Evolutionary conservation across 2,113 vertebrate species (phyloP).

Genomic region (Ameiurus melas): DNA sequence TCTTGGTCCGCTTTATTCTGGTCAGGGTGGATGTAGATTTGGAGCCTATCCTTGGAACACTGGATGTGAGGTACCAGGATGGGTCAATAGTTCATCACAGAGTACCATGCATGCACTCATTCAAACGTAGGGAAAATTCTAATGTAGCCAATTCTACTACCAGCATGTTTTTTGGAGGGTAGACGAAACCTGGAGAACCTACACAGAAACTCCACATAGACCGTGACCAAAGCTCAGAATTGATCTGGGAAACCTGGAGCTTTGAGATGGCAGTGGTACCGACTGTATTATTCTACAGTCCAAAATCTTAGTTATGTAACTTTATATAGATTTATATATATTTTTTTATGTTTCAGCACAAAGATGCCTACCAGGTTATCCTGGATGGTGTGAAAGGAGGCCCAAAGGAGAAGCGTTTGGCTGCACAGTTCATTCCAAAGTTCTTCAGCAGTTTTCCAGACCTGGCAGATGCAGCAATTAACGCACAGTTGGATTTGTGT

Average conservation of each 20-base stretch:
- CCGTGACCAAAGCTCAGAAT: background rate
- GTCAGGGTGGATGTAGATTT: background rate
- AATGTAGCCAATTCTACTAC: background rate
- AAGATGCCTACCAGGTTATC: slow-evolving; percentile 94
- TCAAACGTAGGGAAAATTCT: background rate
- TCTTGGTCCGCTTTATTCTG: background rate
- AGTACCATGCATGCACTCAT: no score
- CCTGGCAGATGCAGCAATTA: slow-evolving; percentile 92
- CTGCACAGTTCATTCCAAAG: slow-evolving; percentile 97
- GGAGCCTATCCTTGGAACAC: background rate
- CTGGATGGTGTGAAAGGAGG: slow-evolving; percentile 95
- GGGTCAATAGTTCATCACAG: background rate
- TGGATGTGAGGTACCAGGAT: background rate
- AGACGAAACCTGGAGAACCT: no score
- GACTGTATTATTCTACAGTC: background rate
- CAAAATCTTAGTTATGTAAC: background rate
- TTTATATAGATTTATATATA: no score
- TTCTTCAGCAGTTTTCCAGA: slow-evolving; percentile 98
- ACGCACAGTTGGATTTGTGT: slow-evolving; percentile 95
- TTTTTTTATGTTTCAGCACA: slow-evolving; percentile 78
- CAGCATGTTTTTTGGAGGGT: background rate
- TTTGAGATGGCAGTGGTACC: background rate
- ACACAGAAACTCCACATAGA: background rate
- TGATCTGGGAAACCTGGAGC: background rate
- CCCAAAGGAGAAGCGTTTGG: slow-evolving; percentile 94